Evolutionary conservation across 1,140 invertebrate species (phyloP).

Genomic region (Trachymyrmex cornetzi): DNA sequence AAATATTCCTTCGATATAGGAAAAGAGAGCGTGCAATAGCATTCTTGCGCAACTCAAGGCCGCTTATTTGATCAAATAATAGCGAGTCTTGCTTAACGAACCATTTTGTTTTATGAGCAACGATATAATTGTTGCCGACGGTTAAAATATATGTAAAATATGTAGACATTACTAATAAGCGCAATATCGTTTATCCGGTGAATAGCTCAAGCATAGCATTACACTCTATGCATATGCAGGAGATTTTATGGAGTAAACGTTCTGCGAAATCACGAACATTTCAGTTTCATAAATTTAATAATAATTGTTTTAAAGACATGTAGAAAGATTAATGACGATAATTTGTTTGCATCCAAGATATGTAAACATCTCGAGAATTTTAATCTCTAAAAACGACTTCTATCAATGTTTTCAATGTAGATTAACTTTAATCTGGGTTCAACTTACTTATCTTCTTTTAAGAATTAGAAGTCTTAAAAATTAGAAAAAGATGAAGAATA

Average conservation of each 20-base stretch:
- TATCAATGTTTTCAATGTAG: too few relatives aligned
- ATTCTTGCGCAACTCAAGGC: background rate
- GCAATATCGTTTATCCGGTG: background rate
- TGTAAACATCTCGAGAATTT: background rate
- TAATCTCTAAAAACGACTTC: background rate
- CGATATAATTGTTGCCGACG: slow-evolving; percentile 31
- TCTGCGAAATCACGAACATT: background rate
- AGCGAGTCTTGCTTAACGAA: slow-evolving; percentile 28
- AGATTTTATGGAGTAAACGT: background rate
- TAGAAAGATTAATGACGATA: background rate
- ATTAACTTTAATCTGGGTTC: too few relatives aligned
- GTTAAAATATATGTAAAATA: slow-evolving; percentile 28
- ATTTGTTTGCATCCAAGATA: background rate
- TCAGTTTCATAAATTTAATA: background rate
- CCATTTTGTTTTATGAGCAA: slow-evolving; percentile 29
- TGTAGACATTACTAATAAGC: slow-evolving; percentile 18
- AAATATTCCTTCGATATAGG: background rate
- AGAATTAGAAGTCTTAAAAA: too few relatives aligned
- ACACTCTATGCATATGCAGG: slow-evolving; percentile 31
- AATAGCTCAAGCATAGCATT: slow-evolving; percentile 40
- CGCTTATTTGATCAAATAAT: slow-evolving; percentile 28
- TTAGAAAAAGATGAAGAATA: too few relatives aligned
- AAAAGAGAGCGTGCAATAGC: background rate
- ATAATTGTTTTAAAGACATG: background rate
- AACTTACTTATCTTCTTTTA: too few relatives aligned